phyloP scores from a whole-genome alignment of 2,113 vertebrate species.

The Sinosuthora webbiana region DNA sequence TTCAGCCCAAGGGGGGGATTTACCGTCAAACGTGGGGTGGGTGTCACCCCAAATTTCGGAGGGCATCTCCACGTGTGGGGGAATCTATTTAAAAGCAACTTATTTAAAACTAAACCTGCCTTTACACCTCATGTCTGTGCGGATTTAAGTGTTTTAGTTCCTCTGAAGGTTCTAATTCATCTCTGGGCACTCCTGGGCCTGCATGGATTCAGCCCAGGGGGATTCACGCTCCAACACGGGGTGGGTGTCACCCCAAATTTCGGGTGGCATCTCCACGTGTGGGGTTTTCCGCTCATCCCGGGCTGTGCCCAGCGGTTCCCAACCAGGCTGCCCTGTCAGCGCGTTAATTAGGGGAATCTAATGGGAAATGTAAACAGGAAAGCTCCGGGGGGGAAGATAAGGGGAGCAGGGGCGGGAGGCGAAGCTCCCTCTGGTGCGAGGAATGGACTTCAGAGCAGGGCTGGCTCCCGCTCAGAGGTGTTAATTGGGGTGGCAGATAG shows the following conservation, averaged over 20 bases:
- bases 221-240: fast-evolving
- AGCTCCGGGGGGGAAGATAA: slow-evolving; percentile 69
- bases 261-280: background rate
- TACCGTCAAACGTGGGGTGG: fast-evolving
- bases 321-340: background rate
- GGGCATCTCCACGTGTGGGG: background rate
- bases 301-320: background rate
- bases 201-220: background rate
- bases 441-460: background rate
- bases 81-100: too few species aligned
- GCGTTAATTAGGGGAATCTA: slow-evolving; percentile 63
- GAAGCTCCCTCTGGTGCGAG: background rate
- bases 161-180: background rate
- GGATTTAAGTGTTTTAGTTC: background rate
- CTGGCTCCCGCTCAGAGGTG: slow-evolving; percentile 28
- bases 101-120: background rate
- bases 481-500: slow-evolving; percentile 25
- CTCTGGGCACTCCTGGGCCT: background rate
- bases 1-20: too few species aligned
- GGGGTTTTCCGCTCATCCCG: background rate
- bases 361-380: slow-evolving; percentile 78
- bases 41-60: background rate
- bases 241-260: background rate
- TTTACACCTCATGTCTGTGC: background rate
- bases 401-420: background rate